Evolutionary conservation across 2,113 vertebrate species (phyloP), one percentile per base, ranked within the genome.

Genomic region (Pleuronectes platessa): DNA sequence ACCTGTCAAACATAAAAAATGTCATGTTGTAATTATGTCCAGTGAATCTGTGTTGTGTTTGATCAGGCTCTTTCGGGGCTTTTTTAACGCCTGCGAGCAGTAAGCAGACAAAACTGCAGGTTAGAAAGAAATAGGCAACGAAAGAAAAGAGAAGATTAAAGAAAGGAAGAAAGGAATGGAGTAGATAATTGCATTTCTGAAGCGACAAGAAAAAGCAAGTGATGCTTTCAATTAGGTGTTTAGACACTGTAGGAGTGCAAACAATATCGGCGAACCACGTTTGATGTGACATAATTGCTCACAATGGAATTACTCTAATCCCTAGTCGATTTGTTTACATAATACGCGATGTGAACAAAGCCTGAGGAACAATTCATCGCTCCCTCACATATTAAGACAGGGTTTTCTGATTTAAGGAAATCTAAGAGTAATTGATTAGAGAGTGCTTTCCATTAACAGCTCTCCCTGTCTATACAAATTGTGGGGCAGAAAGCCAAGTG

Each of bases 1-100:
- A 15, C 68, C 54, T 68, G 60, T 60, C 71, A 47, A 68, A 71
- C 31, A 67, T 42, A 64, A 65, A 79, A 79, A 17, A 49, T 49
- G 4, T 40, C 40, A 27, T 74, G 59, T 55, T 73, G 64, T 47
- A 68, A 80, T 49, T 70, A 49, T 68, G 66, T 65, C 65, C 70
- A 76, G 40, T 71, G 20, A 62, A 79, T 72, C 54, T 76, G 61
- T 76, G 82, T 78, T 65, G 18, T 74, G 61, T 79, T 86, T 79
- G n/a, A 70, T 78, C 26, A 68, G 45, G 56, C 31, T 68, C 68
- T 72, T 64, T 72, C 70, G 4, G 26, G 26, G 26, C 26, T 77
- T 74, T 70, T 78, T 42, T 5, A 31, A 76, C 8, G 54, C 64
- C 51, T 27, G n/a, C 24, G 64, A 62, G 71, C 62, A 76, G 58